Evolutionary conservation across 2,888 invertebrate species (phyloP), one percentile per base, ranked within the genome.

Genomic region (Oligia fasciuncula): DNA sequence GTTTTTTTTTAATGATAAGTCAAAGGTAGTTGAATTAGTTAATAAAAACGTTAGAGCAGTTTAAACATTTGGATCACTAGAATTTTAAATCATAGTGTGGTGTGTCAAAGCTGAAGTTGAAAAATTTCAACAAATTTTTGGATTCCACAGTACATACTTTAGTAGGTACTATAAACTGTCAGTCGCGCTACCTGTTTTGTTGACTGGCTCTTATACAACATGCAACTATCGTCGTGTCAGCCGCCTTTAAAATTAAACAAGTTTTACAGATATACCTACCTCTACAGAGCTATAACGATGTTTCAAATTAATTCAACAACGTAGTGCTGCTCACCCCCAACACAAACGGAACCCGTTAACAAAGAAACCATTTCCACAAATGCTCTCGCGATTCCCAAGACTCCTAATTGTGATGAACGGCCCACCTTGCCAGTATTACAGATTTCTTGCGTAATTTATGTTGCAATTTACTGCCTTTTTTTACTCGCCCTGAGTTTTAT

Each of bases 391-490:
- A 74, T 85, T 87, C 62, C 76, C 87, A 85, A 87, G 74, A 76
- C 88, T 89, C 87, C 88, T 94, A 95, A 95, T 95, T 94, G 95
- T 94, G 94, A 95, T 93, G 92, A 94, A 94, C 93, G 91, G 91
- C 90, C 82, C 86, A 87, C 88, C 88, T 88, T 86, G 87, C 81
- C 91, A 91, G 93, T 93, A 94, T 94, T 94, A 94, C 94, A 93
- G 93, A 94, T 94, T 94, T 93, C 93, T 92, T 92, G 88, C 86
- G 92, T 94, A 91, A 95, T 95, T 95, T 95, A 95, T 94, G 93
- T 92, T 91, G 92, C 93, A 94, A 95, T 95, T 94, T 93, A 93
- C 92, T 90, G 88, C 89, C 89, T 93, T 92, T 90, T 90, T 91
- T 90, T 90, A 90, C 90, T 82, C 85, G 79, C 60, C 73, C 35